Evolutionary conservation across 2,797 vertebrate species (phyloP).

Genomic region (Cheirogaleus major): DNA sequence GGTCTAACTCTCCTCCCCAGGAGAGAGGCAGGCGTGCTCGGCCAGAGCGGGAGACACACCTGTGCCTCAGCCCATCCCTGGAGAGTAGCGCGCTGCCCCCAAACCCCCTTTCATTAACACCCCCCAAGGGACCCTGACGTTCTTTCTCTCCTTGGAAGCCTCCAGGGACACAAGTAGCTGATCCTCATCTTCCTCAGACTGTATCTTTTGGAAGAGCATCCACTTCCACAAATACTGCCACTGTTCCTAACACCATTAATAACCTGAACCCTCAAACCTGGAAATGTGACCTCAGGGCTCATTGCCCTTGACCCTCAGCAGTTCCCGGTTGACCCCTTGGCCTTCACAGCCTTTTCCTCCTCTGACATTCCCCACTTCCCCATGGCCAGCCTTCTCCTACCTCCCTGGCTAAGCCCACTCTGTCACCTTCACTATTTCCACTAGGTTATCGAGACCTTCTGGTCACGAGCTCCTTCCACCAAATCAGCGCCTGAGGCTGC

Average conservation of each 20-base stretch:
- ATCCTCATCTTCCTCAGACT: not conserved
- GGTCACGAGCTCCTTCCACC: conserved; percentile 58
- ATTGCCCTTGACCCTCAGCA: not conserved
- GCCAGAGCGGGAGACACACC: not conserved
- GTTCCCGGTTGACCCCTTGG: rapidly evolving
- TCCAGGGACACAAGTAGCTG: not conserved
- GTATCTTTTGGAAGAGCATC: not conserved
- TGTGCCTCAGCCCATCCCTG: not conserved
- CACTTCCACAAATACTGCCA: not conserved
- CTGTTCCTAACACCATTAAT: not conserved
- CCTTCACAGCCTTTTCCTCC: not conserved
- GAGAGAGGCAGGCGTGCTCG: not conserved
- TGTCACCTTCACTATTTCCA: conserved; percentile 48
- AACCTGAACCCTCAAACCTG: not conserved
- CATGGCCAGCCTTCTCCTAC: rapidly evolving
- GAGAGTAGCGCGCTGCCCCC: not conserved
- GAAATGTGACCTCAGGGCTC: not conserved
- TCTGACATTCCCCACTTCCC: not conserved
- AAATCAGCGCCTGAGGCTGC: conserved; percentile 62
- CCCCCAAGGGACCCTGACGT: not conserved
- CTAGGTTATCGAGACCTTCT: conserved; percentile 51
- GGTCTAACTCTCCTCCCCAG: not conserved
- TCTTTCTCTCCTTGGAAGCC: not conserved
- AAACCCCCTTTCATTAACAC: not conserved
- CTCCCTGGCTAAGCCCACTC: not conserved